Evolutionary conservation across 1,140 invertebrate species (phyloP), one percentile per base, ranked within the genome.

Genomic region (Branchinecta lindahli): DNA sequence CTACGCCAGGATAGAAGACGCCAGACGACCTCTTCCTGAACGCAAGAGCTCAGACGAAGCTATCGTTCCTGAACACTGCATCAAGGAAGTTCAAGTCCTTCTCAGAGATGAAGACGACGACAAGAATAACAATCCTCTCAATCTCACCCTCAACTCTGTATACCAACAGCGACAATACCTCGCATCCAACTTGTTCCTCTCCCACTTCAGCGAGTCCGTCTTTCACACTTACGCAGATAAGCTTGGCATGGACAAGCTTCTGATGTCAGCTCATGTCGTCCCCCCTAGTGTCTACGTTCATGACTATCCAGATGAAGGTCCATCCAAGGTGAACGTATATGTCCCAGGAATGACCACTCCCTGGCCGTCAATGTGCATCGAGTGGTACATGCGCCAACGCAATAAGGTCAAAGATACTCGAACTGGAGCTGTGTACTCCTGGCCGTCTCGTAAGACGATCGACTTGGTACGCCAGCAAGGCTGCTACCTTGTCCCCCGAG

Each of bases 401-500:
- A 81, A 79, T 46, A 77, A 80, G 44, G 78, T 81, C 18, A 78
- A 78, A 69, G 84, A 85, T 75, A 78, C 82, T 6, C 68, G 72
- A 9, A 72, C 73, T 5, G 73, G 71, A 69, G 68, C 70, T 45
- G 44, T 71, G 5, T 85, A 84, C 70, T 81, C 82, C 70, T 90
- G 88, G 88, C 88, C 88, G 0, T 83, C 82, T 0, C 79, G 80
- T 33, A 77, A 82, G 12, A 85, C 87, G 80, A 79, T 88, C 0
- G 80, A 82, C 8, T 86, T 85, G 72, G 82, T 88, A 7, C 81
- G 81, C n/a, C 81, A 82, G 8, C 82, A 85, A 66, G 86, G 85
- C 8, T 89, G 85, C 72, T 82, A 87, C 72, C 76, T 88, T 3
- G 80, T 88, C 0, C 88, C 88, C 0, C 80, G 86, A 70, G 85